A percentile compares a stretch with the other conserved stretches of the same genome.
Evolutionary conservation across 1,140 invertebrate genomes (phyloP).

Genomic region (Drosophila tsacasi): DNA sequence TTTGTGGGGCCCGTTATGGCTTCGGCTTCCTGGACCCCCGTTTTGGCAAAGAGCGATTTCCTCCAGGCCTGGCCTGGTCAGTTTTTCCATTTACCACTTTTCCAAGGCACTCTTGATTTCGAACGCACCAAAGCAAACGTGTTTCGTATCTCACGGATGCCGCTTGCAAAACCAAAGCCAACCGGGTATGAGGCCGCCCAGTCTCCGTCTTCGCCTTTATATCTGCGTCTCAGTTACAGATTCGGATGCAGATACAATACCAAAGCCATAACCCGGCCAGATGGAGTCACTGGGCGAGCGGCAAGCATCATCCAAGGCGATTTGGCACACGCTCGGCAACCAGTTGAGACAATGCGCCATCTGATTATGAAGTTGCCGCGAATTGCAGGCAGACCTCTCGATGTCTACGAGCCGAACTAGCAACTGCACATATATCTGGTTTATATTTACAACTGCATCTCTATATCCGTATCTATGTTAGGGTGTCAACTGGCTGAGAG

Average conservation of each 20-base stretch:
- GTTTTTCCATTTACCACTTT: conserved; percentile 55
- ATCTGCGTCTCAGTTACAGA: conserved; percentile 21
- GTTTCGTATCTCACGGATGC: conserved; percentile 80
- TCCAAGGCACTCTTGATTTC: conserved; percentile 70
- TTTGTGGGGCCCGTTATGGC: conserved; percentile 33
- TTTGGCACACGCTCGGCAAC: conserved; percentile 58
- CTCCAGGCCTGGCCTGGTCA: conserved; percentile 27
- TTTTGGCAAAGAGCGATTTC: conserved; percentile 59
- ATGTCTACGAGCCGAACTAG: conserved; percentile 19
- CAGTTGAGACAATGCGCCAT: conserved; percentile 58
- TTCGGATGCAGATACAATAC: conserved; percentile 43
- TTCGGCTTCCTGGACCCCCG: conserved; percentile 65
- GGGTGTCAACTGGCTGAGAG: conserved; percentile 62
- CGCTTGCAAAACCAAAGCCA: conserved; percentile 74
- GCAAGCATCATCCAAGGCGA: conserved; percentile 55
- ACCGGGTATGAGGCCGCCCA: conserved; percentile 47
- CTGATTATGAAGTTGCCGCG: conserved; percentile 58
- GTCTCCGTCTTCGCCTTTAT: conserved; percentile 18
- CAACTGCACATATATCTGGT: conserved; percentile 18
- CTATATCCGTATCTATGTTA: conserved; percentile 61
- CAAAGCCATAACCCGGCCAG: conserved; percentile 13
- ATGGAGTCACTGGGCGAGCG: conserved; percentile 55
- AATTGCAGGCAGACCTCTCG: conserved; percentile 51
- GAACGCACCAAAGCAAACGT: conserved; percentile 63
- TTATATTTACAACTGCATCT: conserved; percentile 32